Base-by-base conservation (phyloP, 2,888 invertebrate genomes). In the Meganola albula region DNA sequence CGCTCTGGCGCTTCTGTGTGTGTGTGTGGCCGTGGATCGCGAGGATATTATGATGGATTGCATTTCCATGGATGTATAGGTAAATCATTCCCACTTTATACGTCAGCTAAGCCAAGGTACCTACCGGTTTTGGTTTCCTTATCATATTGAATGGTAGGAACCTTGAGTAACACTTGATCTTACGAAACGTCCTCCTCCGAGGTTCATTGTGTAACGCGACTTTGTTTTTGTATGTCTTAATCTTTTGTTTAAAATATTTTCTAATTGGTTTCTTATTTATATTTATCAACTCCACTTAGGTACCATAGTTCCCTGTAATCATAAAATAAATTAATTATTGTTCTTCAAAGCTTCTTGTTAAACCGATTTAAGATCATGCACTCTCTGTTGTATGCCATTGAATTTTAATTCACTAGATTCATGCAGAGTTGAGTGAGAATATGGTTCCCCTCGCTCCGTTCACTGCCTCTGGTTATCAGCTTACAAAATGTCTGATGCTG, bases 331-430 rank as follows among this genome's bases (percentile, higher is more conserved):
- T n/a, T n/a, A n/a, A n/a, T n/a, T n/a, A n/a, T n/a, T n/a, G n/a
- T n/a, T 40, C 49, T 41, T 43, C 36, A 32, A 48, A 76, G 71
- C 69, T 76, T 68, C 63, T 54, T 57, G 59, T 59, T 43, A 51
- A 58, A 68, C 60, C 59, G 57, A 70, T 74, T 73, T 67, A 66
- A 63, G 65, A 63, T 64, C 66, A 70, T 63, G 64, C 46, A 48
- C 57, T 69, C 62, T 63, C 58, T 63, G 62, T 57, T 69, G 58
- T 64, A 53, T 51, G 62, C 70, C 74, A 80, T 82, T 79, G 77
- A 82, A 84, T 79, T 74, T 77, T 77, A 83, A 84, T 84, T 85
- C 80, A 84, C 79, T 80, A 79, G 74, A 79, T 83, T 83, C 79
- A 80, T 79, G 74, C 69, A 67, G 75, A 78, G 72, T 71, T 74